Conservation (phyloP, 2,888 invertebrate species). For the Habroteleia sp. region DNA sequence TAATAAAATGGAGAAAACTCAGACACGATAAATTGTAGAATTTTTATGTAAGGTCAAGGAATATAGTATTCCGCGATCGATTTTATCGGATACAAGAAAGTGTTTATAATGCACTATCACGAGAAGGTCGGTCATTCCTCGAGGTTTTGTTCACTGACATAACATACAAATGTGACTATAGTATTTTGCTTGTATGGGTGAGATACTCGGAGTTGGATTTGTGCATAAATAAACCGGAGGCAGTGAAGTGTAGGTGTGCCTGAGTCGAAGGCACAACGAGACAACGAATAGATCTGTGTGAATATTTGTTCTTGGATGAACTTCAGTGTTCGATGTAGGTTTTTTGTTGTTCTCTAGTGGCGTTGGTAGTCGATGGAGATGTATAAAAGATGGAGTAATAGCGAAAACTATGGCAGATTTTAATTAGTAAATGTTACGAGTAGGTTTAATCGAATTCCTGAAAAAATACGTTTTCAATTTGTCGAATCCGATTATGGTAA, state of each 20-base stretch:
- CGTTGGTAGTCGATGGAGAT: neutral
- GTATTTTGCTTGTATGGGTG: too few relatives aligned
- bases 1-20: neutral
- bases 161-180: constrained; percentile 22
- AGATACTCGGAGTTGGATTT: constrained; percentile 41
- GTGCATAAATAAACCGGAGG: constrained; percentile 69
- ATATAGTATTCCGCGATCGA: constrained; percentile 50
- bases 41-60: constrained; percentile 57
- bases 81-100: constrained; percentile 61
- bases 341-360: neutral
- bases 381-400: too few relatives aligned
- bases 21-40: constrained; percentile 17
- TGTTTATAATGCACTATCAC: constrained; percentile 61
- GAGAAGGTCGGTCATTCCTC: constrained; percentile 67
- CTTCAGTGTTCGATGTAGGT: neutral
- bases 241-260: constrained; percentile 69
- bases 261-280: constrained; percentile 65
- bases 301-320: constrained; percentile 28
- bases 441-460: too few relatives aligned
- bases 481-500: too few relatives aligned
- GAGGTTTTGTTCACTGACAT: constrained; percentile 57
- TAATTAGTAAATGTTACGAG: too few relatives aligned
- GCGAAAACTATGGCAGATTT: too few relatives aligned
- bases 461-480: too few relatives aligned
- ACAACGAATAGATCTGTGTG: constrained; percentile 56